Base-by-base conservation (phyloP, 2,797 vertebrate genomes). In the Sebastes vulpes region DNA sequence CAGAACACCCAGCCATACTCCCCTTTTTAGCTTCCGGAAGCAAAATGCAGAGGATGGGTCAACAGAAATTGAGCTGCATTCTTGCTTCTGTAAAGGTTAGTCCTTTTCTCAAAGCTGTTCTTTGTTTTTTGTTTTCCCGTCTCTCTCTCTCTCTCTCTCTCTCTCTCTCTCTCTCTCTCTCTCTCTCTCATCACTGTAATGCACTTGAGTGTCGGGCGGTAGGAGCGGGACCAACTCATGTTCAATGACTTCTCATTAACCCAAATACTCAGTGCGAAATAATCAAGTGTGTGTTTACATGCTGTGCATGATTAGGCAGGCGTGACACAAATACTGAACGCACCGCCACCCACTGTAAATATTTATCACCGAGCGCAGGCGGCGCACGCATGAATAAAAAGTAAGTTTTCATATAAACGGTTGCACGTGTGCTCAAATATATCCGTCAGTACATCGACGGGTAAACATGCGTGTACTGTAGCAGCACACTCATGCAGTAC, bases 1-100 rank as follows among this genome's bases (percentile, higher is more conserved):
- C 96, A 97, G 96, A 97, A 97, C 92, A 97, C 96, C 92, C 96
- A 96, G 95, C 96, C 96, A 92, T 96, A 97, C 95, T 97, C 96
- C 88, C 94, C 95, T 94, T 96, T 97, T 96, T 97, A 97, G 95
- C 94, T 95, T 92, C 90, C 35, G 95, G 93, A 95, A 95, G 94
- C 95, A 96, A 95, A 96, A 95, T 95, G 94, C 95, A 95, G 94
- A 94, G 93, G 93, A 95, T 92, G 91, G 93, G 77, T 91, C 94
- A 88, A 95, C 93, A 92, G 93, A 95, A 94, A 94, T 93, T 92
- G 93, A 94, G 95, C 93, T 94, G 90, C 94, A 94, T 95, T 95
- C 94, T 95, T 95, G 94, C 93, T 96, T 96, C 93, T 94, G 90
- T 94, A 96, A 95, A 97, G 96, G 96, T 97, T 95, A 93, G 96